Conservation (phyloP, 2,113 vertebrate species). For the Corythoichthys intestinalis region DNA sequence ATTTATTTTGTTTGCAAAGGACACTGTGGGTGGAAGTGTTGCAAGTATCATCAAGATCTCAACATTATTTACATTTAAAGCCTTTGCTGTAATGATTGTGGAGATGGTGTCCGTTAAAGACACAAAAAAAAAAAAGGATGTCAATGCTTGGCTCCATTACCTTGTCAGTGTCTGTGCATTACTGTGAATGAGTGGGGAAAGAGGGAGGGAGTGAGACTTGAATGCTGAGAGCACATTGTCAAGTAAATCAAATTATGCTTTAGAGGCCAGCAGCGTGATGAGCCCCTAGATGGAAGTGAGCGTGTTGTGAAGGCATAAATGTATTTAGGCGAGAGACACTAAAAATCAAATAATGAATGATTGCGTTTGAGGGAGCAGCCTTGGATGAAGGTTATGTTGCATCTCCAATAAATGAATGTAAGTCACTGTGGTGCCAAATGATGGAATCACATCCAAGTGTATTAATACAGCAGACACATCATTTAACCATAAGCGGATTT, state of each 20-base stretch:
- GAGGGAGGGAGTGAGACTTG: constrained; percentile 10
- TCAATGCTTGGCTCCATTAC: constrained; percentile 26
- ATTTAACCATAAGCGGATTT: not conserved
- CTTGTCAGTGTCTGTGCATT: constrained; percentile 22
- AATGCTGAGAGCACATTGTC: constrained; percentile 27
- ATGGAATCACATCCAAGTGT: not conserved
- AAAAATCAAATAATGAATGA: not conserved
- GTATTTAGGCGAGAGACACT: not conserved
- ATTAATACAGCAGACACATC: not conserved
- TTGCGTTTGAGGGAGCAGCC: not conserved
- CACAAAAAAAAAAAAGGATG: constrained; percentile 23
- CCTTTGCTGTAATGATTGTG: constrained; percentile 34
- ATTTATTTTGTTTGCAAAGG: not conserved
- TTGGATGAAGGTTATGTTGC: constrained; percentile 3
- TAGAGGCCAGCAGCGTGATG: constrained; percentile 17
- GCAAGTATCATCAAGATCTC: constrained; percentile 43
- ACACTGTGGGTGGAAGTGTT: constrained; percentile 4
- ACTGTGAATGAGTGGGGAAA: constrained; percentile 4
- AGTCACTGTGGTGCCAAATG: not conserved
- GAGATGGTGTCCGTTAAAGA: constrained; percentile 19
- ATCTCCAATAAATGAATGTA: not conserved
- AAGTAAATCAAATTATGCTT: constrained; percentile 34
- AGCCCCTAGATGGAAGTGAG: constrained; percentile 7
- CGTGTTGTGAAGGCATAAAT: not conserved
- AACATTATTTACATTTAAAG: constrained; percentile 53